Conservation (phyloP, 2,888 invertebrate species). For the Melipona beecheii region DNA sequence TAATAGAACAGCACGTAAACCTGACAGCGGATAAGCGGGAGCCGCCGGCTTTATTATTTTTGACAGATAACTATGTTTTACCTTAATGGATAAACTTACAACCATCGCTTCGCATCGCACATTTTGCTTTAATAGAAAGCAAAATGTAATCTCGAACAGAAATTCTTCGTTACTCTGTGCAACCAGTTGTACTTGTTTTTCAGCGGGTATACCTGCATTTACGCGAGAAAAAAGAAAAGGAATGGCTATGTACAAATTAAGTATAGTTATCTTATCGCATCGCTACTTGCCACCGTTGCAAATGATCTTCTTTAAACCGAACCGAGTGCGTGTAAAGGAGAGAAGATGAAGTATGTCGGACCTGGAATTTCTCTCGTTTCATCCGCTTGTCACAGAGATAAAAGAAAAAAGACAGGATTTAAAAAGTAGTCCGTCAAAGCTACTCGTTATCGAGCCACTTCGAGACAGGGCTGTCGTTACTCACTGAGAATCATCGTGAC, state of each 20-base stretch:
- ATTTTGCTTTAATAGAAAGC: neutral
- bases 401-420: neutral
- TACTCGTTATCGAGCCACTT: conserved; percentile 29
- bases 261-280: neutral
- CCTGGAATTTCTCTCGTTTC: neutral
- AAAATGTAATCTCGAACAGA: neutral
- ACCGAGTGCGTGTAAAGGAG: too few species aligned
- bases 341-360: neutral
- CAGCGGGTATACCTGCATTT: neutral
- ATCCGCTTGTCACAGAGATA: neutral
- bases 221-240: neutral
- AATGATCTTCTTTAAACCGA: neutral
- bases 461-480: conserved; percentile 7
- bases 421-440: conserved; percentile 12
- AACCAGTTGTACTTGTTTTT: neutral
- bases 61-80: neutral
- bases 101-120: neutral
- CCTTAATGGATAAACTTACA: conserved; percentile 5
- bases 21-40: neutral
- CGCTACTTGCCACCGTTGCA: neutral
- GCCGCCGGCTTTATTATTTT: neutral
- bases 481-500: conserved; percentile 46
- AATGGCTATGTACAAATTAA: neutral
- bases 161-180: neutral
- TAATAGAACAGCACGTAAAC: conserved; percentile 33